These are phyloP conservation scores for Andrena minutula DNA, from an alignment of 2,888 invertebrate genomes.

Conservation along the genomic window DNA sequence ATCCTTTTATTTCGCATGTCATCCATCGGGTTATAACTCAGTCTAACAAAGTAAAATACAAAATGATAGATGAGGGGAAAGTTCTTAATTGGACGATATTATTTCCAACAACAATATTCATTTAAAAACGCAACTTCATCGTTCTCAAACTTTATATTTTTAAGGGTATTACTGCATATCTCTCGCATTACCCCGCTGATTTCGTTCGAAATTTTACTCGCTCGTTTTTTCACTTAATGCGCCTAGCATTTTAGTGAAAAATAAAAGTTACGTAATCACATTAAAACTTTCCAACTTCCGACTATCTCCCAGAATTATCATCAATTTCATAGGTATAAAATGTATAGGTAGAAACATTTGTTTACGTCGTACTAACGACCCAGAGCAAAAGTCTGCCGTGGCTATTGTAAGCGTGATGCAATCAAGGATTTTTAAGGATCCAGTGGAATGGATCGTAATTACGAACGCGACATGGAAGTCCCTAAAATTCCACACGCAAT, in stretches of 20 bases:
- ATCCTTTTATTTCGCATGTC: neutral
- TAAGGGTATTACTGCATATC: neutral
- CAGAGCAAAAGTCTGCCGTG: neutral
- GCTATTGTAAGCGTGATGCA: neutral
- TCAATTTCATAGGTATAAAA: neutral
- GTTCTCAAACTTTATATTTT: neutral
- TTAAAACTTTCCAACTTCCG: neutral
- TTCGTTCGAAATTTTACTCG: neutral
- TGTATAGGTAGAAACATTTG: neutral
- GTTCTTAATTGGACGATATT: neutral
- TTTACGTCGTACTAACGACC: neutral
- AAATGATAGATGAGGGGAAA: neutral
- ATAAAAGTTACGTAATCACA: neutral
- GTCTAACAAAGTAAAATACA: neutral
- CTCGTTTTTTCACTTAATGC: neutral
- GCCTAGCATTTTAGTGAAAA: neutral
- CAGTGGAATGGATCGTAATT: conserved; percentile 33
- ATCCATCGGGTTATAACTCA: neutral
- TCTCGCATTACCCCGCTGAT: neutral
- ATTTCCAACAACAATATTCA: neutral
- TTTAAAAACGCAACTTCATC: neutral
- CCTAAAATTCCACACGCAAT: conserved; percentile 65
- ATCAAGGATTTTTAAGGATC: conserved; percentile 22
- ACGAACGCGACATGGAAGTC: conserved; percentile 26
- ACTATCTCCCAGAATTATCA: neutral